Base-by-base conservation (phyloP, 37 sponge, comb jelly and placozoan species). In the Axinella damicornis region DNA sequence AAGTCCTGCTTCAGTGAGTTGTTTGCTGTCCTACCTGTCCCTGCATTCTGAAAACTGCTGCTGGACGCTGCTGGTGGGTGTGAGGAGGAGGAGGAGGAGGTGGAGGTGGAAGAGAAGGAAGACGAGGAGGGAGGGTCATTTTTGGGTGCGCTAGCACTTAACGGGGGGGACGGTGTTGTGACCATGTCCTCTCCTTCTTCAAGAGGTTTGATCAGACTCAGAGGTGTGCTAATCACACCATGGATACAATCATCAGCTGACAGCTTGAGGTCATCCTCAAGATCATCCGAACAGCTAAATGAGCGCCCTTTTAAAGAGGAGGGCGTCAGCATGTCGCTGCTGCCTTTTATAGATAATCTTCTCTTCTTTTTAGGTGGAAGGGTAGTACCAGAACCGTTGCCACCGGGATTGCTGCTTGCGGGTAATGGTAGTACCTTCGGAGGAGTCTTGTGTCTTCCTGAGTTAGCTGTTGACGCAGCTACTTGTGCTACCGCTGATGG, bases 221-320 rank as follows among this genome's bases (percentile, higher is more conserved):
- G 90, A 13, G 90, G 80, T 1, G 90, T 89, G 32, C 79, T 78
- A 27, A 79, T 86, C 53, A 79, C 80, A 6, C 63, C 75, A 31
- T 35, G 32, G 16, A 79, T 64, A 74, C 38, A 60, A 65, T 86
- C 87, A 33, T 78, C 70, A n/a, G 87, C 79, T 5, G 78, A 65
- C 54, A 86, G 64, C 46, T 72, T 86, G 12, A 86, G 73, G 24
- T 85, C 85, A 46, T 85, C 70, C 22, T 39, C 59, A 17, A 30
- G 24, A 27, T 79, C 87, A 13, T 75, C 76, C 2, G 76, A 22
- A 32, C 33, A 61, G 11, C 63, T 46, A 19, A 81, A 81, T 22
- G 82, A 81, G 15, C n/a, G 40, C 53, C 37, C 35, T 35, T 69
- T 69, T 22, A 35, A 25, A 22, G 69, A 33, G 32, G 69, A 9